These are phyloP conservation scores for Microtus oregoni DNA, from an alignment of 2,113 vertebrate species.

Conservation along the genomic window DNA sequence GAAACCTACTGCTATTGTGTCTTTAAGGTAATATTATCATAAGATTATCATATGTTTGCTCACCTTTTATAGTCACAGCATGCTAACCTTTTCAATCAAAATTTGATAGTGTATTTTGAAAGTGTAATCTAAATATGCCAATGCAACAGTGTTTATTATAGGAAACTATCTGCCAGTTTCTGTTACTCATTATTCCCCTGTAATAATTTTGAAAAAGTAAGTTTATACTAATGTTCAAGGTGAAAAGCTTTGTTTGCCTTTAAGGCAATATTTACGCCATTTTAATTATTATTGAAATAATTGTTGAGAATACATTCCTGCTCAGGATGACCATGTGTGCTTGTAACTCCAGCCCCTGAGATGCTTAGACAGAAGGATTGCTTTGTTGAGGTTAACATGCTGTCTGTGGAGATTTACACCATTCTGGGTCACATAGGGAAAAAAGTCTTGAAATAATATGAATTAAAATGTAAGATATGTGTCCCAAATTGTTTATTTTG, in stretches of 20 bases:
- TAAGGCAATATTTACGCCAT: background rate
- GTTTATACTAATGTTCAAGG: background rate
- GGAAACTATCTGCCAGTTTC: background rate
- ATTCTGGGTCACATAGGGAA: background rate
- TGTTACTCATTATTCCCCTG: background rate
- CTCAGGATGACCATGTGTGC: background rate
- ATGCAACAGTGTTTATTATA: background rate
- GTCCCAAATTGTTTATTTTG: background rate
- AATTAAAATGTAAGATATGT: background rate
- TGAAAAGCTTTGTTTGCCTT: background rate
- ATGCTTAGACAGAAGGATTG: background rate
- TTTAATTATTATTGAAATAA: background rate
- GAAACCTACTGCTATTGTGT: background rate
- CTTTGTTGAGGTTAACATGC: background rate
- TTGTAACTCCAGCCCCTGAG: background rate
- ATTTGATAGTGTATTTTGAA: background rate
- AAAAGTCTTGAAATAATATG: background rate
- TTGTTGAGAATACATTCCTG: background rate
- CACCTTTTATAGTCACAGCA: background rate
- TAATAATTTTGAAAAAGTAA: background rate
- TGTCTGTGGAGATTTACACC: too few relatives aligned
- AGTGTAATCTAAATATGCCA: background rate
- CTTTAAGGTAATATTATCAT: background rate
- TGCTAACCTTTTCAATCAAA: background rate
- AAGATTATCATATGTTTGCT: background rate